phyloP scores from a whole-genome alignment of 2,888 invertebrate genomes.

The Parapristionchus giblindavisi region DNA sequence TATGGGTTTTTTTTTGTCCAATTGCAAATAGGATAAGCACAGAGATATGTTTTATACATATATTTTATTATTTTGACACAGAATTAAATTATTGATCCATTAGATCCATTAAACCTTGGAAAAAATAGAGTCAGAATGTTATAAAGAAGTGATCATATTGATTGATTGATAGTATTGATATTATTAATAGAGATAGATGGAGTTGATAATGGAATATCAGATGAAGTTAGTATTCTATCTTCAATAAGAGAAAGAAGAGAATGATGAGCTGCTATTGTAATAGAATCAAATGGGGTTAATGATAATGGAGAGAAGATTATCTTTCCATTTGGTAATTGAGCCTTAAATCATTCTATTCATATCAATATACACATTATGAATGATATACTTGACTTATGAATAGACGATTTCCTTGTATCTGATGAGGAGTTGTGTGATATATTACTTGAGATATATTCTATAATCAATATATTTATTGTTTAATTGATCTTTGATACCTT shows the following conservation, averaged over 20 bases:
- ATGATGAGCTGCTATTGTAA: background rate
- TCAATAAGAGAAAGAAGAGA: constrained; percentile 5
- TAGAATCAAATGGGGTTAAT: background rate
- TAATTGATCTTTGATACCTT: background rate
- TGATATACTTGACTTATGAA: constrained; percentile 9
- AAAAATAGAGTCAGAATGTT: no score
- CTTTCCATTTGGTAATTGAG: background rate
- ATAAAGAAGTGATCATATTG: no score
- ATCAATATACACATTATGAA: background rate
- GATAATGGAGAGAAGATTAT: background rate
- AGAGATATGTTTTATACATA: no score
- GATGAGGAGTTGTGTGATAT: background rate
- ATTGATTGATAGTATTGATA: no score
- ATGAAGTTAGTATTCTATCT: background rate
- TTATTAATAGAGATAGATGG: background rate
- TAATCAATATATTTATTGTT: background rate
- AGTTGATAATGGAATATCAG: background rate
- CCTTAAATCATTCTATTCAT: background rate
- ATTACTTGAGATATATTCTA: background rate
- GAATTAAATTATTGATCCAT: no score
- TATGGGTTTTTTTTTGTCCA: no score
- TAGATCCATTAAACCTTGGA: no score
- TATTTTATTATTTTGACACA: no score
- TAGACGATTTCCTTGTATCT: background rate
- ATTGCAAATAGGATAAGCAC: no score